A percentile compares a stretch with the other conserved stretches of the same genome.
Evolutionary conservation across 2,113 vertebrate genomes (phyloP).

Genomic region (Crotalus tigris): DNA sequence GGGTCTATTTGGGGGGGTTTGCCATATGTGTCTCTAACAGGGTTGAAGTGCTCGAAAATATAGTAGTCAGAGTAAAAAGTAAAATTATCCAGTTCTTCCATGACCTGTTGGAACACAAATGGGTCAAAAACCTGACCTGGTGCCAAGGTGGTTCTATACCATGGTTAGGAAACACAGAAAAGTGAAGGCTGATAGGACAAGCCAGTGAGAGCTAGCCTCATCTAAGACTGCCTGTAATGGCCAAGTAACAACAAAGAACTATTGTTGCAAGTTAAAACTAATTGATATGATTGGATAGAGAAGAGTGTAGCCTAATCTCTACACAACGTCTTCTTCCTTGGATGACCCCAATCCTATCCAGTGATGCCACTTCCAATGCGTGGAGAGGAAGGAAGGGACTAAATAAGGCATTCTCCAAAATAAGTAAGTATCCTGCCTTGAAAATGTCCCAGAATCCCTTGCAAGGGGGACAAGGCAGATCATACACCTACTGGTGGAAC

Average conservation of each 20-base stretch:
- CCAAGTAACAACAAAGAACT: too few relatives aligned
- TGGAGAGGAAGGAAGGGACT: neutral
- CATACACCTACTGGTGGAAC: neutral
- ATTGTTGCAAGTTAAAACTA: neutral
- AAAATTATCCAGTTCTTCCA: constrained; percentile 29
- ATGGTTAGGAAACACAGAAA: neutral
- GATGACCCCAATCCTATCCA: neutral
- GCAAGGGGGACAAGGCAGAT: neutral
- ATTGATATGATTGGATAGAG: neutral
- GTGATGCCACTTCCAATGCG: neutral
- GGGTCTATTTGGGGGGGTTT: neutral
- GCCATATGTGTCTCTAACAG: rapidly evolving
- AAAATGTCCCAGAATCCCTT: neutral
- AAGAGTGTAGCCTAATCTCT: neutral
- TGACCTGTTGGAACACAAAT: neutral
- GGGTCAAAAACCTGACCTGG: neutral
- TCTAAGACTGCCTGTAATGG: neutral
- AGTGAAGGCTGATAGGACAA: neutral
- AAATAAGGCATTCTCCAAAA: neutral
- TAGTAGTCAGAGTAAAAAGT: constrained; percentile 32
- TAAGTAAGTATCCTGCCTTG: neutral
- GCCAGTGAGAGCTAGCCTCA: neutral
- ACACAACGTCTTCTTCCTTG: neutral
- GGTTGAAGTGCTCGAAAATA: neutral
- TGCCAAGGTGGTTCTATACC: neutral